A percentile compares a stretch with the other conserved stretches of the same genome.
Conservation (phyloP, 2,113 vertebrate species). For the Bagarius yarrelli region DNA sequence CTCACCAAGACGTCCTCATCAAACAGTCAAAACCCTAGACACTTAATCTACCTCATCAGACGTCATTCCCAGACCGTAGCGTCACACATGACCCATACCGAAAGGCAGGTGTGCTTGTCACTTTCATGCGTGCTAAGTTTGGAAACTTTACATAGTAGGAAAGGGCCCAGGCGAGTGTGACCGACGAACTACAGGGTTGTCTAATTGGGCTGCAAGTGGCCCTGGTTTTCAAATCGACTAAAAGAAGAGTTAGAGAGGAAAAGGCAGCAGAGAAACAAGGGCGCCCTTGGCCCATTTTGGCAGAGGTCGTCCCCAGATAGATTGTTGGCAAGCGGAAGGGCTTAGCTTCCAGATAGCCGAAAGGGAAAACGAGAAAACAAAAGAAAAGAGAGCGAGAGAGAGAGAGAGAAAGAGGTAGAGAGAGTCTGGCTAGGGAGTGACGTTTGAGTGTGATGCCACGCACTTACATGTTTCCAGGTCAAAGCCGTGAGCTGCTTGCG, state of each 20-base stretch:
- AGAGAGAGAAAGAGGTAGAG: not conserved
- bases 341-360: slow-evolving; percentile 5
- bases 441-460: slow-evolving; percentile 5
- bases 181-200: slow-evolving; percentile 31
- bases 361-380: not conserved
- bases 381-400: not conserved
- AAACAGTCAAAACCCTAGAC: slow-evolving; percentile 13
- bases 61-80: slow-evolving; percentile 24
- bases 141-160: slow-evolving; percentile 15
- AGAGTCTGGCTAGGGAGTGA: slow-evolving; percentile 26
- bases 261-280: not conserved
- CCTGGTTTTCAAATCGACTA: not conserved
- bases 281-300: slow-evolving; percentile 43
- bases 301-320: slow-evolving; percentile 43
- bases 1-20: slow-evolving; percentile 13
- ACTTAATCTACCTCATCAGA: slow-evolving; percentile 31
- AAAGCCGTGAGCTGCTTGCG: slow-evolving; percentile 17
- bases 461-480: slow-evolving; percentile 21
- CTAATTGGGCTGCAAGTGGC: slow-evolving; percentile 28
- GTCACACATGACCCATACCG: slow-evolving; percentile 31
- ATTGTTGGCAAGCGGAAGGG: not conserved
- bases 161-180: not conserved
- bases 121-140: slow-evolving; percentile 22
- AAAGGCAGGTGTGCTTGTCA: not conserved
- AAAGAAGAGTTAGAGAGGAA: not conserved